Evolutionary conservation across 2,888 invertebrate species (phyloP).

Genomic region (Clostera curtula): DNA sequence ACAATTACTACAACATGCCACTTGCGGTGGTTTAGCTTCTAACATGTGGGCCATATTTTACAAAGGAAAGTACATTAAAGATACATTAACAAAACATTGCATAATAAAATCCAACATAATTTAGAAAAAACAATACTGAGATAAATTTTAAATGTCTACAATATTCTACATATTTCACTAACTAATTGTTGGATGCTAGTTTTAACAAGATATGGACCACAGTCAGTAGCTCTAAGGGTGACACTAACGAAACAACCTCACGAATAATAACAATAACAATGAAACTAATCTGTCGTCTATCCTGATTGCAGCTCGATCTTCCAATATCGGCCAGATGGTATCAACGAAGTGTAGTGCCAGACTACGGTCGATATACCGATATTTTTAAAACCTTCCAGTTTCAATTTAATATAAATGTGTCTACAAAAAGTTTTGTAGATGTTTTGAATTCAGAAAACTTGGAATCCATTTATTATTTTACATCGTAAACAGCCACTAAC

Average conservation of each 20-base stretch:
- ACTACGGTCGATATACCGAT: constrained; percentile 23
- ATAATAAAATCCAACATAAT: neutral
- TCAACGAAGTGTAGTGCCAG: constrained; percentile 41
- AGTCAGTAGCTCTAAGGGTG: constrained; percentile 47
- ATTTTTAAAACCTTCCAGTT: constrained; percentile 21
- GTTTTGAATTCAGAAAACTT: too few relatives aligned
- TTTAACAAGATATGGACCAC: constrained; percentile 35
- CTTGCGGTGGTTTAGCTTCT: constrained; percentile 26
- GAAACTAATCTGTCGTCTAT: constrained; percentile 65
- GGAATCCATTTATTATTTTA: too few relatives aligned
- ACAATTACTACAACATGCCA: constrained; percentile 7
- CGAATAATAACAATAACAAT: constrained; percentile 63
- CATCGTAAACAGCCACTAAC: too few relatives aligned
- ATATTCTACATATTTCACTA: constrained; percentile 11
- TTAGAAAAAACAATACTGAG: neutral
- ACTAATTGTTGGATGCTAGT: constrained; percentile 7
- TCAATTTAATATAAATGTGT: neutral
- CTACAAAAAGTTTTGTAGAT: too few relatives aligned
- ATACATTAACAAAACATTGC: neutral
- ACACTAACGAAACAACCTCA: constrained; percentile 56
- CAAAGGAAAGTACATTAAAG: neutral
- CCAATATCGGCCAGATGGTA: constrained; percentile 72
- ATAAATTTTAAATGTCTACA: neutral
- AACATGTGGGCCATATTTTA: constrained; percentile 39
- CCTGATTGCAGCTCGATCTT: constrained; percentile 66